Evolutionary conservation across 92 coral and sea anemone genomes (phyloP).

Genomic region (Actinostola sp.): DNA sequence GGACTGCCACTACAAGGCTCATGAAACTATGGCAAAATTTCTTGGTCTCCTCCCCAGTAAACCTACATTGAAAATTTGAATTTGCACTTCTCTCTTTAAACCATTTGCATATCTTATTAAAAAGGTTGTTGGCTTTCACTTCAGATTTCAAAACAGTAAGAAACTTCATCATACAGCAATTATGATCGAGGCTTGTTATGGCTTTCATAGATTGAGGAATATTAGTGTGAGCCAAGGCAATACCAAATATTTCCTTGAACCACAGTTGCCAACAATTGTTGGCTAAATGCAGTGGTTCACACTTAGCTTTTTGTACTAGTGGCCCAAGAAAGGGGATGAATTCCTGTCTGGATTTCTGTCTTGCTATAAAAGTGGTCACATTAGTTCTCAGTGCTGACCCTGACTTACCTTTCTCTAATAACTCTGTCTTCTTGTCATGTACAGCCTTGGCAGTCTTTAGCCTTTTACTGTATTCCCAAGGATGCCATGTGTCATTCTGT

Average conservation of each 20-base stretch:
- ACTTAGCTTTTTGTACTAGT: slow-evolving; percentile 26
- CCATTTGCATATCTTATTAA: slow-evolving; percentile 17
- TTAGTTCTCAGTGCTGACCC: slow-evolving; percentile 49
- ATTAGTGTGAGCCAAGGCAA: not conserved
- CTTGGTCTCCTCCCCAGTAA: slow-evolving; percentile 26
- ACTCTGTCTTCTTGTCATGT: slow-evolving; percentile 45
- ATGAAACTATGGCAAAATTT: slow-evolving; percentile 18
- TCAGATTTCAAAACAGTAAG: not conserved
- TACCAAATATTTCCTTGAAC: slow-evolving; percentile 8
- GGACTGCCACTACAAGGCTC: slow-evolving; percentile 10
- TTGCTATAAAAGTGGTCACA: slow-evolving; percentile 56
- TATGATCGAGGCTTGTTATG: not conserved
- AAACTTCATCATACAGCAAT: not conserved
- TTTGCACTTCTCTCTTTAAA: slow-evolving; percentile 24
- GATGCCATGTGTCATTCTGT: slow-evolving; percentile 53
- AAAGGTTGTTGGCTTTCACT: not conserved
- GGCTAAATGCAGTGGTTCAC: slow-evolving; percentile 36
- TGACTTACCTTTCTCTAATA: slow-evolving; percentile 54
- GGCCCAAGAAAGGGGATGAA: slow-evolving; percentile 33
- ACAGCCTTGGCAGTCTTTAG: slow-evolving; percentile 54
- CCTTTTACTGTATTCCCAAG: slow-evolving; percentile 63
- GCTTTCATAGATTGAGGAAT: not conserved
- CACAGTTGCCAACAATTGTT: slow-evolving; percentile 22
- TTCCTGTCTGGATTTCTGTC: slow-evolving; percentile 34
- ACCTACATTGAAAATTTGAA: slow-evolving; percentile 10